Evolutionary conservation across 2,888 invertebrate genomes (phyloP).

Genomic region (Hyles lineata): DNA sequence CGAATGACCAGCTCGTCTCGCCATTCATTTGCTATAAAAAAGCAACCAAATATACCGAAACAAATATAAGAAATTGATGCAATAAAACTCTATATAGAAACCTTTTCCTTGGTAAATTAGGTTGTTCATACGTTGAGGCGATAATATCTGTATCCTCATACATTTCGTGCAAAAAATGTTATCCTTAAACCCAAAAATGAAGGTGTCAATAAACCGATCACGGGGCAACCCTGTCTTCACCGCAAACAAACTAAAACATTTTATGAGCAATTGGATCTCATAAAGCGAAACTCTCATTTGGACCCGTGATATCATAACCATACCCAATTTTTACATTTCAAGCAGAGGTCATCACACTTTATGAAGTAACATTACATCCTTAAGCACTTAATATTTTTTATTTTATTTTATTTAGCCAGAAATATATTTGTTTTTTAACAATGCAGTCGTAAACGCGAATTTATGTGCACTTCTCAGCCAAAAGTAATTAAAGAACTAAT

Average conservation of each 20-base stretch:
- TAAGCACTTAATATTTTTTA: background rate
- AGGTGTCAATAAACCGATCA: slow-evolving; percentile 1
- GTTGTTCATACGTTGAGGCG: too few species aligned
- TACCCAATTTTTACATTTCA: background rate
- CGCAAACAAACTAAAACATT: slow-evolving; percentile 21
- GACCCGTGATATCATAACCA: background rate
- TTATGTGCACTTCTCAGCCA: background rate
- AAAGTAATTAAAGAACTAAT: background rate
- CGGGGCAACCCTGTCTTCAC: background rate
- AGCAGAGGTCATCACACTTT: slow-evolving; percentile 9
- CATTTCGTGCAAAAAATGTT: too few species aligned
- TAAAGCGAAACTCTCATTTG: slow-evolving; percentile 31
- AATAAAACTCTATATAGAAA: too few species aligned
- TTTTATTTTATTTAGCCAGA: background rate
- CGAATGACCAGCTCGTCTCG: too few species aligned
- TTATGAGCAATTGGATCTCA: slow-evolving; percentile 30
- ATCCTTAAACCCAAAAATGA: background rate
- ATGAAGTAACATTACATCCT: slow-evolving; percentile 5
- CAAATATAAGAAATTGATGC: too few species aligned
- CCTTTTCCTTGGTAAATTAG: too few species aligned
- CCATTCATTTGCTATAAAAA: too few species aligned
- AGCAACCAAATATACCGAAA: too few species aligned
- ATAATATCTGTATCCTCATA: too few species aligned
- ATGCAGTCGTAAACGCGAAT: slow-evolving; percentile 1
- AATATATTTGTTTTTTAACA: background rate